phyloP scores from a whole-genome alignment of 2,797 vertebrate genomes.

The Diplodus sargus region DNA sequence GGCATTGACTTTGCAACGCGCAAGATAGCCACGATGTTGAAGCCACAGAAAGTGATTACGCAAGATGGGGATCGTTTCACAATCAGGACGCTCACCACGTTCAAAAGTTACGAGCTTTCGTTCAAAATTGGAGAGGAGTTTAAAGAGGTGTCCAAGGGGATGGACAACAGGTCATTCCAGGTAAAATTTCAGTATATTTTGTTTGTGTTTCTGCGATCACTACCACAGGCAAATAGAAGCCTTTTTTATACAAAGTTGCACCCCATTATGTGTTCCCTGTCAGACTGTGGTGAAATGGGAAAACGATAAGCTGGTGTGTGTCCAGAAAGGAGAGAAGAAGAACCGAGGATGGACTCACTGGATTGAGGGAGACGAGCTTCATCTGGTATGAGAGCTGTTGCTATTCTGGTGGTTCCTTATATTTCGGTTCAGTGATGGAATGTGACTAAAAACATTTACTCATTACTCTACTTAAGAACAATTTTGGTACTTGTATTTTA shows the following conservation, averaged over 20 bases:
- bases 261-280: background rate
- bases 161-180: slow-evolving; percentile 91
- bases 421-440: background rate
- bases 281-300: slow-evolving; percentile 91
- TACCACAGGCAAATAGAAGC: no score
- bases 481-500: no score
- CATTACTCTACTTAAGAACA: no score
- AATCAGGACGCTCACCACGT: slow-evolving; percentile 86
- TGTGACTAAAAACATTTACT: no score
- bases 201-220: background rate
- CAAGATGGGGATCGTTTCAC: slow-evolving; percentile 88
- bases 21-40: slow-evolving; percentile 89
- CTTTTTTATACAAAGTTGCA: background rate
- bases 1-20: slow-evolving; percentile 91
- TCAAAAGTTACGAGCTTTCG: slow-evolving; percentile 83
- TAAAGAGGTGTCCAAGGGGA: slow-evolving; percentile 89
- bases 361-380: slow-evolving; percentile 88
- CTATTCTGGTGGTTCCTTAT: background rate
- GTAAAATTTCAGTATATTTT: slow-evolving; percentile 66
- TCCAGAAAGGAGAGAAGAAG: slow-evolving; percentile 90
- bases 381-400: slow-evolving; percentile 84
- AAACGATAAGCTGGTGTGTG: slow-evolving; percentile 87
- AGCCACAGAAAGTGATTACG: slow-evolving; percentile 91
- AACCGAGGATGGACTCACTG: slow-evolving; percentile 93
- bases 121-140: slow-evolving; percentile 90